These are phyloP conservation scores for Agapetus fuscipes DNA, from an alignment of 2,888 invertebrate species.

Conservation along the genomic window DNA sequence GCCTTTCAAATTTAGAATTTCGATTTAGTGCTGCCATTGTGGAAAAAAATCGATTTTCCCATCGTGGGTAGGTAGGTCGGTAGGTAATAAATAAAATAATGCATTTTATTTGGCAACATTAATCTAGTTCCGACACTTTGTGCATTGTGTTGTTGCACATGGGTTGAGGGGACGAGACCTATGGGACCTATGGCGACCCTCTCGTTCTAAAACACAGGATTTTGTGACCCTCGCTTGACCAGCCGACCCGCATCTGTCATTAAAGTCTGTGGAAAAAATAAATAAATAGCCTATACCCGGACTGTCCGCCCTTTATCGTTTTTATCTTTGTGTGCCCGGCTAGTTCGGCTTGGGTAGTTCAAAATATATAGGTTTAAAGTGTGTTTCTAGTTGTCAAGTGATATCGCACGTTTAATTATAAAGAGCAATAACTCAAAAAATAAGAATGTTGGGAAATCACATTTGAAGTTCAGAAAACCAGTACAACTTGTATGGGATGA, in stretches of 20 bases:
- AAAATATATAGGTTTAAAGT: no score
- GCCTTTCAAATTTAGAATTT: background rate
- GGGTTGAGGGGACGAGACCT: constrained; percentile 4
- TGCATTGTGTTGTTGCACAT: constrained; percentile 6
- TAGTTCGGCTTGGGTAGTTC: no score
- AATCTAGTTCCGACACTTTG: constrained; percentile 19
- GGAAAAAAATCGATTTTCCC: constrained; percentile 18
- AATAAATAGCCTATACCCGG: constrained; percentile 10
- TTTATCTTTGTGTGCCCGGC: constrained; percentile 9
- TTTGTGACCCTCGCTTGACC: constrained; percentile 20
- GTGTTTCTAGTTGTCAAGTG: no score
- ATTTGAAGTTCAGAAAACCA: no score
- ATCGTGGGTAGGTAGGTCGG: background rate
- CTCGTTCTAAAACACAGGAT: constrained; percentile 19
- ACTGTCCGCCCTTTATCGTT: constrained; percentile 6
- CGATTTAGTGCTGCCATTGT: constrained; percentile 7
- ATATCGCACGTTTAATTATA: no score
- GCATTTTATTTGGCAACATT: constrained; percentile 21
- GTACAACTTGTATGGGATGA: no score
- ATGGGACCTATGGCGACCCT: constrained; percentile 9
- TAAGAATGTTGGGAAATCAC: no score
- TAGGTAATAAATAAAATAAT: constrained; percentile 7
- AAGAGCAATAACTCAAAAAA: no score
- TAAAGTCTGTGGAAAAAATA: constrained; percentile 21
- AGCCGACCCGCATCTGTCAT: constrained; percentile 22